Base-by-base conservation (phyloP, 2,113 vertebrate genomes). In the Pseudonaja textilis region DNA sequence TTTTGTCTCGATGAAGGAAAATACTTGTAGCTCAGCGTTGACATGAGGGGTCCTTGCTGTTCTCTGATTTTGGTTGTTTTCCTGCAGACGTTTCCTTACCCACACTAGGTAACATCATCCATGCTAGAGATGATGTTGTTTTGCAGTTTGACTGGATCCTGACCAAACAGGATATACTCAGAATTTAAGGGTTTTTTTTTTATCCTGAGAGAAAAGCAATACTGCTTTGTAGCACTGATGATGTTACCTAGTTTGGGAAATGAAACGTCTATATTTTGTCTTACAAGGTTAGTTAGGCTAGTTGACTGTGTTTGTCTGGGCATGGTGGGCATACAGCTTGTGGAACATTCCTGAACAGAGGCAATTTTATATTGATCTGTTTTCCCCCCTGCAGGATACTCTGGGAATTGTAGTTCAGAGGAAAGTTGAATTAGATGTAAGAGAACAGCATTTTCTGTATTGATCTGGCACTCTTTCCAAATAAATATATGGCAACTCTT, bases 381-480 rank as follows among this genome's bases (percentile, higher is more conserved):
- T 81, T 22, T 0, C 2, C 2, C 34, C 74, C 74, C 34, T 39
- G 74, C 34, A 81, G 74, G 18, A 22, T 81, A 81, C 34, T 81
- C 74, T 42, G 74, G 74, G 74, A 81, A 42, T 42, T 81, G 74
- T 22, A 42, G 74, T 81, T 81, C 18, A 22, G 34, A 42, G 74
- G 34, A 42, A 81, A 42, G 34, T 42, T 81, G 34, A 42, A 0
- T 20, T 29, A 59, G 22, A 5, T 4, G 34, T 54, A 26, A 12
- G 87, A 4, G 56, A n/a, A 25, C 0, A 0, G 20, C 22, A 87
- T 85, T 91, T 52, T 55, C 64, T 20, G 25, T 81, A 29, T 42
- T 0, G 0, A 54, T 93, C 74, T 59, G 89, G 52, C 74, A 56
- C 45, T 89, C 69, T 89, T 59, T n/a, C 42, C 47, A 3, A 3